A percentile compares a stretch with the other conserved stretches of the same genome.
Evolutionary conservation across 2,113 vertebrate genomes (phyloP).

Genomic region (Pelvicachromis taeniatus): DNA sequence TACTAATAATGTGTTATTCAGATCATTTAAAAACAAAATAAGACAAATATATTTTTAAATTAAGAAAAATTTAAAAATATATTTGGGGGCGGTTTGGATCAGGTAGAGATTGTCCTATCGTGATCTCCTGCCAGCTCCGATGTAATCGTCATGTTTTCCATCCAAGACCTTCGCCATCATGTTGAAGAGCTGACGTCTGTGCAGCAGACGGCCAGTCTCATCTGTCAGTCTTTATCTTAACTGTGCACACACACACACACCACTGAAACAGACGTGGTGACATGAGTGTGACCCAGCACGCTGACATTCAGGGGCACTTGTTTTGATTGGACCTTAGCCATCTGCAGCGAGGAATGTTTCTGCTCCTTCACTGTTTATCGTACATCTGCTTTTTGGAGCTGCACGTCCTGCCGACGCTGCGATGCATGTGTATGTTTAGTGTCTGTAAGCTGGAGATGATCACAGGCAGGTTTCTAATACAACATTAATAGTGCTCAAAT

Average conservation of each 20-base stretch:
- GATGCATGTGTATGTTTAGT: neutral
- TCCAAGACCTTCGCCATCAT: neutral
- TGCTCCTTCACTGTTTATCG: neutral
- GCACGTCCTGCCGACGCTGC: neutral
- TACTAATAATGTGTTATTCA: no score
- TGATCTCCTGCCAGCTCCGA: neutral
- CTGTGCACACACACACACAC: neutral
- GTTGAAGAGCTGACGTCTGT: neutral
- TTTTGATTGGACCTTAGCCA: neutral
- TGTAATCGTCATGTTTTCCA: neutral
- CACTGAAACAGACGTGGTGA: neutral
- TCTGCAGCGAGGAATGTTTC: neutral
- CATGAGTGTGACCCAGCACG: neutral
- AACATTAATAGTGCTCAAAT: neutral
- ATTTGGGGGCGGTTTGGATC: no score
- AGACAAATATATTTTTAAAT: no score
- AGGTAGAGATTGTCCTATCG: no score
- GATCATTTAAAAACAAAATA: no score
- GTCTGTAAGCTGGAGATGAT: neutral
- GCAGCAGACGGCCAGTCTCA: neutral
- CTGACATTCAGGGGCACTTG: slow-evolving; percentile 20
- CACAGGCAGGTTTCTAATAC: neutral
- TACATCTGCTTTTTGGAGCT: fast-evolving
- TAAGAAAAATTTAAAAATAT: no score
- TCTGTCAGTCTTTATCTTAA: slow-evolving; percentile 17